Base-by-base conservation (phyloP, 1,140 invertebrate genomes). In the Drosophila prosaltans region DNA sequence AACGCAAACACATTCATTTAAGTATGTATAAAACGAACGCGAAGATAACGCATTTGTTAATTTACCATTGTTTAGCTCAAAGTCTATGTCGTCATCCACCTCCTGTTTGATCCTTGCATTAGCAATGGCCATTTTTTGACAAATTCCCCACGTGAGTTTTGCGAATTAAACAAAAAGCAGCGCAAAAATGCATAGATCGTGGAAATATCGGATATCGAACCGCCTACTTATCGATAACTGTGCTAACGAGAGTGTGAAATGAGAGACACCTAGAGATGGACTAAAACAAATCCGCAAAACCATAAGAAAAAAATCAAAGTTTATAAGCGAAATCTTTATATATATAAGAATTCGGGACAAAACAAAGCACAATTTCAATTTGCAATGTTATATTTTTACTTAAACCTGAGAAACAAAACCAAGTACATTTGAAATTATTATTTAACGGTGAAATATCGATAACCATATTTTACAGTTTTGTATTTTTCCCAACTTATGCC, bases 21-120 rank as follows among this genome's bases (percentile, higher is more conserved):
- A 10, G 45, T 3, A 65, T 40, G 16, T 5, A 24, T 36, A 51
- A 26, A 62, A 9, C 45, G 3, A 51, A 26, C 21, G 7, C 6
- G 3, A 40, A 26, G 3, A 40, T 24, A 11, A 59, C 10, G 30
- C 21, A 6, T 59, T 39, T 32, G 1, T 40, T 36, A 59, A 72
- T 74, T 88, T 78, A 86, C 82, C 83, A 45, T 41, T 54, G 4
- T 69, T 40, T 11, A 80, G 8, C 21, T 74, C 36, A 6, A 71
- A 10, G 24, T 16, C 10, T 26, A 39, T n/a, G 10, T 59, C 71
- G 0, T 79, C 69, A 48, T 64, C 69, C 41, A 65, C 21, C 51
- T 88, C 83, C 28, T 83, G 36, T 64, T 88, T 88, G 36, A 88
- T 74, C 55, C 61, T 72, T 28, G 72, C 67, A 16, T 80, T 77